Evolutionary conservation across 2,888 invertebrate species (phyloP).

Genomic region (Euphydryas editha): DNA sequence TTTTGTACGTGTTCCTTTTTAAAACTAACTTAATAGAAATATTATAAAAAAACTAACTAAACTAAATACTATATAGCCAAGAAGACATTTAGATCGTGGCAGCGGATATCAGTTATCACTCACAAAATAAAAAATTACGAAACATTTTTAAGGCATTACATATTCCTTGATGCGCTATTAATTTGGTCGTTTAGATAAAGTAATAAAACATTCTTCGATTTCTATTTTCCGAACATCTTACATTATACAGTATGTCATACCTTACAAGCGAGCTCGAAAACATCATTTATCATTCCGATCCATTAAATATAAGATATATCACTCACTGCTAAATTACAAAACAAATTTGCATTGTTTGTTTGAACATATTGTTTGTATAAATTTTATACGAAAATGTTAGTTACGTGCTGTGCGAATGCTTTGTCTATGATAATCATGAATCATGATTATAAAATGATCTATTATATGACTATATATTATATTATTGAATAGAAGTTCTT

Average conservation of each 20-base stretch:
- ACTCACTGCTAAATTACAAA: background rate
- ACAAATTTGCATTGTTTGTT: background rate
- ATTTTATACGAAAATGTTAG: too few species aligned
- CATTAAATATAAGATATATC: background rate
- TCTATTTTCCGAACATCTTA: background rate
- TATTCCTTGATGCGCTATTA: background rate
- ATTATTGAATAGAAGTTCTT: too few species aligned
- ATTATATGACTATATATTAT: too few species aligned
- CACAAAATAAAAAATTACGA: background rate
- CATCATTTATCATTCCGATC: background rate
- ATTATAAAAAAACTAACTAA: too few species aligned
- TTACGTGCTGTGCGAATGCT: too few species aligned
- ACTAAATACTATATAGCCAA: too few species aligned
- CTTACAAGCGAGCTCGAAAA: background rate
- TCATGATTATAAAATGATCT: too few species aligned
- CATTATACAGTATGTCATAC: background rate
- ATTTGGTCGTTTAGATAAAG: background rate
- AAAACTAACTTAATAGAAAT: background rate
- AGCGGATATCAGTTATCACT: background rate
- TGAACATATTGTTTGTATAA: too few species aligned
- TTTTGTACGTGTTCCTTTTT: background rate
- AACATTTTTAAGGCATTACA: background rate
- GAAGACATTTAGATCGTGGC: background rate
- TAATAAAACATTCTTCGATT: too few species aligned
- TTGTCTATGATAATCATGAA: too few species aligned